Percentiles rank a stretch among this genome's conserved stretches.
Conservation (phyloP, 1,140 invertebrate genomes). For the Listronotus bonariensis region DNA sequence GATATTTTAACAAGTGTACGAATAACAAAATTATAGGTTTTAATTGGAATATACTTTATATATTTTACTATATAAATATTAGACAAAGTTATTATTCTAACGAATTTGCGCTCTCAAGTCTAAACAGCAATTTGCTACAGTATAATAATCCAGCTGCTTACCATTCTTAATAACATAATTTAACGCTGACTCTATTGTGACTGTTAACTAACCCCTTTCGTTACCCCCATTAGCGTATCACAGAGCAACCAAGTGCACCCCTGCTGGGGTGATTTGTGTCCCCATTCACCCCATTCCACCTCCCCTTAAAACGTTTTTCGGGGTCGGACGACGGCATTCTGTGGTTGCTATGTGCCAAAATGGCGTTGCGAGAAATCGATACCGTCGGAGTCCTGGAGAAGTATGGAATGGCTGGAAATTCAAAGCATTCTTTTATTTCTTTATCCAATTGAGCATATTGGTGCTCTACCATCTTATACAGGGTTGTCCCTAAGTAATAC, state of each 20-base stretch:
- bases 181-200: constrained; percentile 24
- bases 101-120: too few species aligned
- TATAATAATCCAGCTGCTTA: not conserved
- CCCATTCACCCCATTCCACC: constrained; percentile 30
- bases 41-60: too few species aligned
- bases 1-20: too few species aligned
- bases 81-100: too few species aligned
- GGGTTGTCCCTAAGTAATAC: too few species aligned
- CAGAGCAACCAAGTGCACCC: constrained; percentile 29
- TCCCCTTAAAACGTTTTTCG: constrained; percentile 26
- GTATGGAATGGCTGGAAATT: constrained; percentile 11
- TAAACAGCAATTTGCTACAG: not conserved
- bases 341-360: constrained; percentile 38
- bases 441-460: not conserved
- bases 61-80: too few species aligned
- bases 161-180: constrained; percentile 21
- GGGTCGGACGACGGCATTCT: constrained; percentile 28
- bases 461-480: too few species aligned
- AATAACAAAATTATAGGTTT: too few species aligned
- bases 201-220: constrained; percentile 24
- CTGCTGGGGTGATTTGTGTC: constrained; percentile 18
- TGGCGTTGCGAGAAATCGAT: constrained; percentile 35
- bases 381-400: constrained; percentile 17
- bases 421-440: constrained; percentile 20
- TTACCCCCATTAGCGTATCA: constrained; percentile 17